A percentile compares a stretch with the other conserved stretches of the same genome.
Evolutionary conservation across 1,140 invertebrate genomes (phyloP).

Genomic region (Nixonia krombeini): DNA sequence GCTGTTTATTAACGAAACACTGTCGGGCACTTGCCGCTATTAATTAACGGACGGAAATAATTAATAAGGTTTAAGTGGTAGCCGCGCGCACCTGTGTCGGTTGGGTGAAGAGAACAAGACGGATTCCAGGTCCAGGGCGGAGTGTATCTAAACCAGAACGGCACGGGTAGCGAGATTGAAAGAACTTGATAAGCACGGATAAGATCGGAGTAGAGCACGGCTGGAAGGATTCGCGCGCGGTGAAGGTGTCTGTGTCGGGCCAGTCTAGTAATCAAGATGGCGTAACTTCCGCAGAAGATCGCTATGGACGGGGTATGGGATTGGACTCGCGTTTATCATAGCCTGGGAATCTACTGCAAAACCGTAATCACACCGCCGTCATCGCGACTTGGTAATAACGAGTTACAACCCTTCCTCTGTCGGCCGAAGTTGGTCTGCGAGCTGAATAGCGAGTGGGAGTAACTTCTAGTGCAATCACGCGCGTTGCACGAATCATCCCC

Average conservation of each 20-base stretch:
- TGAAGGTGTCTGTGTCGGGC: neutral
- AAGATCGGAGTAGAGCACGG: slow-evolving; percentile 1
- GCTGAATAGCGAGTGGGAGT: too few species aligned
- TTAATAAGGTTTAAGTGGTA: too few species aligned
- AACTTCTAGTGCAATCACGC: too few species aligned
- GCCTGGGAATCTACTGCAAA: slow-evolving; percentile 56
- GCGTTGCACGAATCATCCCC: too few species aligned
- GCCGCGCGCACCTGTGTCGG: too few species aligned
- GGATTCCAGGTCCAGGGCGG: too few species aligned
- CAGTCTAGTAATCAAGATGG: slow-evolving; percentile 43
- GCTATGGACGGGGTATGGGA: slow-evolving; percentile 34
- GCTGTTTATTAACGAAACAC: too few species aligned
- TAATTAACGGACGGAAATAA: too few species aligned
- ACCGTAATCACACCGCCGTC: slow-evolving; percentile 61
- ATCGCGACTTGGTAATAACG: slow-evolving; percentile 62
- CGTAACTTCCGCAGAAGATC: slow-evolving; percentile 17
- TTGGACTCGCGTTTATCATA: slow-evolving; percentile 63
- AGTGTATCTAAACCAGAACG: too few species aligned
- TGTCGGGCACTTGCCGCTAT: too few species aligned
- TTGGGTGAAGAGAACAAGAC: too few species aligned
- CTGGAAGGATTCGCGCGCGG: slow-evolving; percentile 2
- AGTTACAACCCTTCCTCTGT: slow-evolving; percentile 63
- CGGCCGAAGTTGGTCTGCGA: slow-evolving; percentile 32
- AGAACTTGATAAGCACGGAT: slow-evolving; percentile 12
- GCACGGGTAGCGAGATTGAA: neutral